A percentile compares a stretch with the other conserved stretches of the same genome.
Conservation (phyloP, 2,888 invertebrate species). For the Bursaphelenchus okinawaensis region DNA sequence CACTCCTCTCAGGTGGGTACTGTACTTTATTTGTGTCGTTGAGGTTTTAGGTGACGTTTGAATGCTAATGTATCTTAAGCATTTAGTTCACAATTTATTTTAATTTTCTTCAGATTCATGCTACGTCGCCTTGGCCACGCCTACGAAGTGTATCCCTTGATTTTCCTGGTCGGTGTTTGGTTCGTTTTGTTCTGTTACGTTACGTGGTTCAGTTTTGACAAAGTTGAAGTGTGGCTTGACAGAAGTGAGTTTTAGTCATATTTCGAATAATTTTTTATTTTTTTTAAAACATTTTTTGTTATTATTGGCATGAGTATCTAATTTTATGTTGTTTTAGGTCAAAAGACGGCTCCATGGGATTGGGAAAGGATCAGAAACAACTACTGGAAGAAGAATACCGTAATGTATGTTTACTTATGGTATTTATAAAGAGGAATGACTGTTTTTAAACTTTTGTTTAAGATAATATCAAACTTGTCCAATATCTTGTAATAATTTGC, state of each 20-base stretch:
- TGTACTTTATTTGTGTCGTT: background rate
- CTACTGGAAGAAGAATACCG: conserved; percentile 48
- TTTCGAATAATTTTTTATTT: background rate
- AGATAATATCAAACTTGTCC: too few relatives aligned
- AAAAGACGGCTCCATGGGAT: conserved; percentile 44
- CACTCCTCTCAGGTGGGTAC: conserved; percentile 36
- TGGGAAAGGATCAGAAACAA: conserved; percentile 45
- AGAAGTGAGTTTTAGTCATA: conserved; percentile 39
- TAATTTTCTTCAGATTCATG: conserved; percentile 34
- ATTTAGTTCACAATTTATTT: background rate
- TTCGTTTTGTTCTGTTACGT: conserved; percentile 38
- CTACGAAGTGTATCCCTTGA: conserved; percentile 35
- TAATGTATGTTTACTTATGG: conserved; percentile 20
- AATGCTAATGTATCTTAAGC: background rate
- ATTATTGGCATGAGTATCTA: background rate
- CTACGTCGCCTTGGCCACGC: conserved; percentile 45
- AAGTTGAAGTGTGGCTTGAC: conserved; percentile 50
- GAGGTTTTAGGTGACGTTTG: background rate
- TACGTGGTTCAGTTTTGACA: conserved; percentile 43
- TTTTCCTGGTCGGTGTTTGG: conserved; percentile 41
- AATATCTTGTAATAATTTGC: background rate
- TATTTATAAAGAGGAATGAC: background rate
- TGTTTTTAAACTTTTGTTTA: too few relatives aligned
- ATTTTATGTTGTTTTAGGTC: conserved; percentile 13
- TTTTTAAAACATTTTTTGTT: background rate